Evolutionary conservation across 2,113 vertebrate species (phyloP).

Genomic region (Anser cygnoides): DNA sequence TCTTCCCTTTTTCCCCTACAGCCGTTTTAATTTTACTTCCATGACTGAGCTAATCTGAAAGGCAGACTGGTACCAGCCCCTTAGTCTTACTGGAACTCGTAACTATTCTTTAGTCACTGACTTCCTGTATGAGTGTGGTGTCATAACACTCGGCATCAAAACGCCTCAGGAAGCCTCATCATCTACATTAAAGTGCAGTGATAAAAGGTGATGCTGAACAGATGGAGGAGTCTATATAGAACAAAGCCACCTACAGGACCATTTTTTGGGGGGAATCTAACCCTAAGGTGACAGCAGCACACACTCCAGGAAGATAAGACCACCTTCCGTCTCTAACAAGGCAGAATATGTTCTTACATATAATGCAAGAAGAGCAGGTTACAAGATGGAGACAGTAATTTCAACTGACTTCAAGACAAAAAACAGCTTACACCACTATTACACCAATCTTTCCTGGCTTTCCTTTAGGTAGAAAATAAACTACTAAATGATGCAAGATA

Average conservation of each 20-base stretch:
- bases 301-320: background rate
- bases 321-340: background rate
- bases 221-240: background rate
- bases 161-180: background rate
- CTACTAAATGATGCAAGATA: background rate
- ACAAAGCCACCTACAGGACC: background rate
- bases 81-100: background rate
- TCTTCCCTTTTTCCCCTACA: background rate
- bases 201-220: background rate
- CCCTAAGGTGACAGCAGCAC: background rate
- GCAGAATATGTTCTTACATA: background rate
- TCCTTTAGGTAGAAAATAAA: background rate
- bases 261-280: background rate
- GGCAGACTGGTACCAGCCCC: too few species aligned
- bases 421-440: background rate
- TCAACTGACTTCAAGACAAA: conserved; percentile 3
- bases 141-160: background rate
- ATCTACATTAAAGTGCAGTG: background rate
- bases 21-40: background rate
- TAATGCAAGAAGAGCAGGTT: background rate
- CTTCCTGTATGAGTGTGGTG: background rate
- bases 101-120: background rate
- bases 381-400: background rate
- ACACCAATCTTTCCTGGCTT: background rate
- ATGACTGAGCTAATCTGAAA: background rate